Base-by-base conservation (phyloP, 2,888 invertebrate species). In the Calephelis perditalis region DNA sequence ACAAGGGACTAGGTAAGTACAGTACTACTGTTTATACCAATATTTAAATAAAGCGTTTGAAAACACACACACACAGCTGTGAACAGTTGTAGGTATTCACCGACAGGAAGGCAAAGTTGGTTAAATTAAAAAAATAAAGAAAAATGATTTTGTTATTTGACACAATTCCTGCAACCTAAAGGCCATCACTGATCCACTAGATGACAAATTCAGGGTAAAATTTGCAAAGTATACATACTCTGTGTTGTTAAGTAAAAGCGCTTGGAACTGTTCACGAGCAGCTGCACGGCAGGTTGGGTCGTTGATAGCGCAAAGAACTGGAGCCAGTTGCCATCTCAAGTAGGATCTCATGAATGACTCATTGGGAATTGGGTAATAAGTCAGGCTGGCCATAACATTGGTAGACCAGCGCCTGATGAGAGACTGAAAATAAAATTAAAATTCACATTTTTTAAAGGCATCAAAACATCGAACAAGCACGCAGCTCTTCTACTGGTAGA, bases 311-410 rank as follows among this genome's bases (percentile, higher is more conserved):
- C 90, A 90, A 68, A 86, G 69, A 0, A 81, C 57, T 0, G 87
- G 85, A 0, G 85, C 86, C 26, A 90, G 60, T 64, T 85, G 83
- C 63, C 73, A 82, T 8, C 89, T 80, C 52, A 87, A 71, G 68
- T 87, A 89, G 0, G 84, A 79, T 4, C 69, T 69, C 85, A 89
- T 87, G 71, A 85, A 90, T 2, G 65, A 40, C 12, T 89, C 89
- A 1, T 62, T 63, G 0, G 62, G 0, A 0, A 45, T 43, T 0
- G 81, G 80, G 8, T 61, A 54, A 70, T 89, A 89, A 0, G 71
- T 73, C 5, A 90, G 63, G 0, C 71, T 59, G 0, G 0, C 59
- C 69, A 89, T 88, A 0, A 76, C 78, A 0, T 55, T 69, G 0
- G 65, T 56, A 0, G 82, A 70, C 88, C 86, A 88, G 0, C 57